A percentile compares a stretch with the other conserved stretches of the same genome.
Conservation (phyloP, 2,888 invertebrate genomes). For the Melipona bicolor region DNA sequence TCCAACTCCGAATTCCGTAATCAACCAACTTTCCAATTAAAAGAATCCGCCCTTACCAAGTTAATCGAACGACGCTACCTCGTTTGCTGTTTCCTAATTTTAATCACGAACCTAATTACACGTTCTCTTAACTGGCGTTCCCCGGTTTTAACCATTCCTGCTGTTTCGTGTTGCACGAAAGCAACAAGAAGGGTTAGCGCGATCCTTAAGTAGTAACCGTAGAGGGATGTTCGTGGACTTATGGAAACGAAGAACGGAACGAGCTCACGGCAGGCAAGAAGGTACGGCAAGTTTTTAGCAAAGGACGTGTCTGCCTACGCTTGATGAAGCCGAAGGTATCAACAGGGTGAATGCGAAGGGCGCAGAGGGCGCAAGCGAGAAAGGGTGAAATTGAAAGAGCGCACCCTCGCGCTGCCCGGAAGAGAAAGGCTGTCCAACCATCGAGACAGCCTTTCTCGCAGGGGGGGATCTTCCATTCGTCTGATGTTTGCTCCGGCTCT, state of each 20-base stretch:
- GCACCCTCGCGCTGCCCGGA: slow-evolving; percentile 21
- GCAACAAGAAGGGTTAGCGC: background rate
- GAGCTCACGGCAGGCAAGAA: background rate
- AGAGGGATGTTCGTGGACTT: too few species aligned
- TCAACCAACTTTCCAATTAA: background rate
- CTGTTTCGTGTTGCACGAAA: background rate
- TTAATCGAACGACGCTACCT: background rate
- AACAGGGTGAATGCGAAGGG: background rate
- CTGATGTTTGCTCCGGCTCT: slow-evolving; percentile 52
- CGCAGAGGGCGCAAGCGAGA: background rate
- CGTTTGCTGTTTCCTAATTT: background rate
- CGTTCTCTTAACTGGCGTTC: background rate
- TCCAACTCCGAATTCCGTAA: background rate
- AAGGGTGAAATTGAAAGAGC: slow-evolving; percentile 11
- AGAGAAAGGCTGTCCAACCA: slow-evolving; percentile 40
- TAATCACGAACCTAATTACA: background rate
- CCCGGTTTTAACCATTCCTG: background rate
- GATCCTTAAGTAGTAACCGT: background rate
- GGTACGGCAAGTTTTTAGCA: background rate
- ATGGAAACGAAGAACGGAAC: background rate
- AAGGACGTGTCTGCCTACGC: slow-evolving; percentile 33
- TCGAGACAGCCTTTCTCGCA: slow-evolving; percentile 18
- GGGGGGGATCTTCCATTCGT: slow-evolving; percentile 31
- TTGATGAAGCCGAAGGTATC: slow-evolving; percentile 72
- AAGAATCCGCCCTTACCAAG: background rate